Conservation (phyloP, 2,113 vertebrate genomes). For the Anoplopoma fimbria region DNA sequence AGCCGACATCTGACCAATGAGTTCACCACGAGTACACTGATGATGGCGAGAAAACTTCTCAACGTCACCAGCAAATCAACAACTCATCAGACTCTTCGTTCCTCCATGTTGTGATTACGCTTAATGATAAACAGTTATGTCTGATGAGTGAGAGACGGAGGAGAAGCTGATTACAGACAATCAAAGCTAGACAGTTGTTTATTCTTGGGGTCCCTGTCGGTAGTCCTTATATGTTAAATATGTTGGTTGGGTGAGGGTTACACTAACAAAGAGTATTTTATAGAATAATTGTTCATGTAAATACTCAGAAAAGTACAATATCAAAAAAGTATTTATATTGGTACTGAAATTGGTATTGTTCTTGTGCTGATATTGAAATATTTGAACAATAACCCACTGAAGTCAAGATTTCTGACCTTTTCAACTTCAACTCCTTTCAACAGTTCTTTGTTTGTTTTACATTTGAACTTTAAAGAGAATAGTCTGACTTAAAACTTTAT, state of each 20-base stretch:
- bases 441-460: no score
- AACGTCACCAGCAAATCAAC: neutral
- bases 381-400: no score
- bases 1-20: neutral
- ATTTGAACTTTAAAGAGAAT: neutral
- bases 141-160: neutral
- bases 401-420: no score
- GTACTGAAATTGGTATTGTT: neutral
- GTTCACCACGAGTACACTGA: neutral
- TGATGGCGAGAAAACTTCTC: neutral
- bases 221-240: no score
- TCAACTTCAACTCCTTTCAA: no score
- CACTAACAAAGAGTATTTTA: no score
- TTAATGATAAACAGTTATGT: neutral
- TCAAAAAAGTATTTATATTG: neutral
- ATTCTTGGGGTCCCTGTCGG: no score
- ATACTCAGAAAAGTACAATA: no score
- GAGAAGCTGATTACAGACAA: slow-evolving; percentile 1
- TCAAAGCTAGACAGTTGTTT: neutral
- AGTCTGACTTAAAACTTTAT: neutral
- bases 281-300: no score
- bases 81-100: neutral
- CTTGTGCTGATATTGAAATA: no score
- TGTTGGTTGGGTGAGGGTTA: no score
- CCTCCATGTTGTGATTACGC: neutral